These are phyloP conservation scores for Hyaena hyaena DNA, from an alignment of 2,113 vertebrate species.

Conservation along the genomic window DNA sequence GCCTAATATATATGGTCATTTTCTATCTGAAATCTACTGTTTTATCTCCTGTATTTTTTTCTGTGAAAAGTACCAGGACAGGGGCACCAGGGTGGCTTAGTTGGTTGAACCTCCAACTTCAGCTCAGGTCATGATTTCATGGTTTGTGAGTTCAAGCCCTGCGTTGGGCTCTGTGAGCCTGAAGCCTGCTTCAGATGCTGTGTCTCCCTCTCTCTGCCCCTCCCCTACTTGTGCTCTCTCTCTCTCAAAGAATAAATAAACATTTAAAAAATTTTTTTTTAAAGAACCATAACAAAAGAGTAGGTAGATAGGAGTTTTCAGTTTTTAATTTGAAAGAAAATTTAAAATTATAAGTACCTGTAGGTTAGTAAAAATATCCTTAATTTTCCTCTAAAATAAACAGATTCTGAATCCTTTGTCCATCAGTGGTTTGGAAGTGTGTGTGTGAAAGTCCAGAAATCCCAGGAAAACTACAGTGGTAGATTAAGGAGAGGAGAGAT, in stretches of 20 bases:
- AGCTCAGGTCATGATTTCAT: too few species aligned
- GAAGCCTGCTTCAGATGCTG: too few species aligned
- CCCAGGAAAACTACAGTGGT: neutral
- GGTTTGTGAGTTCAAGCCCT: too few species aligned
- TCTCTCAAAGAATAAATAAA: too few species aligned
- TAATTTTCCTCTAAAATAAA: neutral
- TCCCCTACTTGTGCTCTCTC: too few species aligned
- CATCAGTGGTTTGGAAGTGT: neutral
- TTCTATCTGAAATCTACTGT: neutral
- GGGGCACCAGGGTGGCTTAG: too few species aligned
- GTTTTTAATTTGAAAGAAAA: slow-evolving; percentile 33
- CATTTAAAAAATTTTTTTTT: neutral
- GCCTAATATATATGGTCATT: neutral
- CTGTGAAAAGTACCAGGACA: neutral
- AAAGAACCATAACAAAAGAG: neutral
- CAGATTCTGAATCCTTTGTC: neutral
- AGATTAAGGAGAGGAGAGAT: neutral
- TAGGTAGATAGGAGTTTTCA: neutral
- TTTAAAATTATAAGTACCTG: neutral
- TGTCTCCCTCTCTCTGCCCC: too few species aligned
- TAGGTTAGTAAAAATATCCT: neutral
- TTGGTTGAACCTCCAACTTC: too few species aligned
- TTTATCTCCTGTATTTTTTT: neutral
- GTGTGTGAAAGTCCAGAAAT: neutral
- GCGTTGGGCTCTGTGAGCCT: too few species aligned